Evolutionary conservation across 2,113 vertebrate species (phyloP).

Genomic region (Calyptommatus sinebrachiatus): DNA sequence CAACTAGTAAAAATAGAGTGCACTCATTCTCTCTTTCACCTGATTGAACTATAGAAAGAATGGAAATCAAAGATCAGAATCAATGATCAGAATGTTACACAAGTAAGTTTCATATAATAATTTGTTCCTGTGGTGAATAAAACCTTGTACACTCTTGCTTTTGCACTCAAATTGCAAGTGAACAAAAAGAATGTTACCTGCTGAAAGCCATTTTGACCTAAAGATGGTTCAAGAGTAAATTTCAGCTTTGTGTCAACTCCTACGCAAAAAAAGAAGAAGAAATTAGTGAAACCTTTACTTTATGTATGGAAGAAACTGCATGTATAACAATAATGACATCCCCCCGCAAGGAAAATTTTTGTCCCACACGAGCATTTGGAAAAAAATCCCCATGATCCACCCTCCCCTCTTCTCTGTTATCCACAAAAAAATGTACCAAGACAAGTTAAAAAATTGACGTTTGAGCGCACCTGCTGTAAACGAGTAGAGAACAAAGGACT

Average conservation of each 20-base stretch:
- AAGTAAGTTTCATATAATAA: background rate
- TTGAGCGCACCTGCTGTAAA: background rate
- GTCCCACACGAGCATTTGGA: background rate
- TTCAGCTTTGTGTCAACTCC: slow-evolving; percentile 96
- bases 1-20: too few species aligned
- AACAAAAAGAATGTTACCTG: slow-evolving; percentile 80
- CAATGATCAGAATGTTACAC: background rate
- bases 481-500: background rate
- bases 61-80: background rate
- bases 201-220: slow-evolving; percentile 97
- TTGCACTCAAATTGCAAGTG: slow-evolving; percentile 3
- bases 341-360: background rate
- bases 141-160: slow-evolving; percentile 5
- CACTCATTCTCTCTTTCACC: too few species aligned
- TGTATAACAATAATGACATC: background rate
- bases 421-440: background rate
- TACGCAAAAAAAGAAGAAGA: slow-evolving; percentile 53
- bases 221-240: slow-evolving; percentile 93
- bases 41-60: background rate
- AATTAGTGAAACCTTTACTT: slow-evolving; percentile 7
- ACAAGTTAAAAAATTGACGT: background rate
- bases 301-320: background rate
- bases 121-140: slow-evolving; percentile 23
- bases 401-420: too few species aligned
- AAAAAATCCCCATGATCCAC: background rate